Conservation (phyloP, 2,797 vertebrate genomes). For the Sebastes steindachneri region DNA sequence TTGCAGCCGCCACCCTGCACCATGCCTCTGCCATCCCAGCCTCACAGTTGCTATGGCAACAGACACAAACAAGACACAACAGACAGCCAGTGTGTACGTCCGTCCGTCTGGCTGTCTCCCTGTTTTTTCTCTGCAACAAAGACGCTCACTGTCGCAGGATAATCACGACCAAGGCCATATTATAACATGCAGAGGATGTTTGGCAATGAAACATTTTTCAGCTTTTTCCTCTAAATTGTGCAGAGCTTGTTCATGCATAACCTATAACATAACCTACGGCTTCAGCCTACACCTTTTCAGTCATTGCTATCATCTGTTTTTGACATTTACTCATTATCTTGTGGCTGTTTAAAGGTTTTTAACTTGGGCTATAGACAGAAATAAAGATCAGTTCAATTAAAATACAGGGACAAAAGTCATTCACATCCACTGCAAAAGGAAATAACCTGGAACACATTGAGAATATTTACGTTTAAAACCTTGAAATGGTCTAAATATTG, state of each 20-base stretch:
- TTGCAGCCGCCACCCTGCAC: constrained; percentile 19
- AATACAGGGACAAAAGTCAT: neutral
- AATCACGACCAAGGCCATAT: constrained; percentile 9
- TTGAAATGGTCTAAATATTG: too few species aligned
- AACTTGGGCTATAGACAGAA: neutral
- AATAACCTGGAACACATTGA: too few species aligned
- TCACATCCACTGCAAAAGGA: too few species aligned
- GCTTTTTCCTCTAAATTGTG: neutral
- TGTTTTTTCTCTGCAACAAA: constrained; percentile 65
- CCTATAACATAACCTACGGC: neutral
- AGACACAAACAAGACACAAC: constrained; percentile 84
- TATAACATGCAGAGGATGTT: constrained; percentile 31
- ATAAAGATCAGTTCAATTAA: neutral
- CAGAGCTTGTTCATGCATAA: neutral
- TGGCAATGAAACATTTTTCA: neutral
- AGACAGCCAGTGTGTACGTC: constrained; percentile 46
- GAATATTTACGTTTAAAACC: too few species aligned
- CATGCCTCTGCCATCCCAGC: constrained; percentile 37
- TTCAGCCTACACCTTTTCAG: neutral
- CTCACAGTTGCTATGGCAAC: constrained; percentile 71
- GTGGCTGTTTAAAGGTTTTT: neutral
- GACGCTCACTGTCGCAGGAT: constrained; percentile 56
- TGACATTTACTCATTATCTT: neutral
- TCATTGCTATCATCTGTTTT: neutral
- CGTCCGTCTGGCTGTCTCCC: constrained; percentile 31